phyloP scores from a whole-genome alignment of 2,113 vertebrate genomes.

The Tetrax tetrax region DNA sequence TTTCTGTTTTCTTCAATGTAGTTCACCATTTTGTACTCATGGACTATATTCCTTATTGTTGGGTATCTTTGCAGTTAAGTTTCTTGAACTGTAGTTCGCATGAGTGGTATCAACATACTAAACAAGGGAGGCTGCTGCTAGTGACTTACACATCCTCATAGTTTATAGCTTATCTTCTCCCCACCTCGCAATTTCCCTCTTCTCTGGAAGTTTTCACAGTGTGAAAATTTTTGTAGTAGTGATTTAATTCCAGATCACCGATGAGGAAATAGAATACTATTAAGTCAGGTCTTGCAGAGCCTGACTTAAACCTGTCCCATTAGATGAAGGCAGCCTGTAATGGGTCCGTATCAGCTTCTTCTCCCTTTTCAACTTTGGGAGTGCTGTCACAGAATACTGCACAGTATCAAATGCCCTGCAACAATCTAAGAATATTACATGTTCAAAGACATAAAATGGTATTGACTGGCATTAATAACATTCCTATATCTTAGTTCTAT shows the following conservation, averaged over 20 bases:
- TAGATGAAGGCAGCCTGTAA: background rate
- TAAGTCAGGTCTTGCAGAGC: background rate
- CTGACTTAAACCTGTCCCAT: background rate
- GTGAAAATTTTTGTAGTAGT: background rate
- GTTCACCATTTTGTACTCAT: background rate
- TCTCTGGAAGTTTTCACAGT: background rate
- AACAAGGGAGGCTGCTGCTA: background rate
- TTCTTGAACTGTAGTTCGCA: background rate
- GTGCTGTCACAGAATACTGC: background rate
- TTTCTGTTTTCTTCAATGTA: background rate
- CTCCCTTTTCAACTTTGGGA: background rate
- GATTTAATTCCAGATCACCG: background rate
- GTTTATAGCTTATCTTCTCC: background rate
- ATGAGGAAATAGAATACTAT: background rate
- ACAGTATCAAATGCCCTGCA: background rate
- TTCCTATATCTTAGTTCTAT: background rate
- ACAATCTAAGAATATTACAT: background rate
- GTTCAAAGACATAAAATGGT: background rate
- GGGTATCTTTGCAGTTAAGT: background rate
- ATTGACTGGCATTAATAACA: background rate
- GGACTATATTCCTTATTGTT: background rate
- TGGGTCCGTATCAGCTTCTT: background rate
- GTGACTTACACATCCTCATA: background rate
- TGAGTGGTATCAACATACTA: background rate
- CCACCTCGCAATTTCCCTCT: fast-evolving